Evolutionary conservation across 2,888 invertebrate species (phyloP).

Genomic region (Oscheius sp.): DNA sequence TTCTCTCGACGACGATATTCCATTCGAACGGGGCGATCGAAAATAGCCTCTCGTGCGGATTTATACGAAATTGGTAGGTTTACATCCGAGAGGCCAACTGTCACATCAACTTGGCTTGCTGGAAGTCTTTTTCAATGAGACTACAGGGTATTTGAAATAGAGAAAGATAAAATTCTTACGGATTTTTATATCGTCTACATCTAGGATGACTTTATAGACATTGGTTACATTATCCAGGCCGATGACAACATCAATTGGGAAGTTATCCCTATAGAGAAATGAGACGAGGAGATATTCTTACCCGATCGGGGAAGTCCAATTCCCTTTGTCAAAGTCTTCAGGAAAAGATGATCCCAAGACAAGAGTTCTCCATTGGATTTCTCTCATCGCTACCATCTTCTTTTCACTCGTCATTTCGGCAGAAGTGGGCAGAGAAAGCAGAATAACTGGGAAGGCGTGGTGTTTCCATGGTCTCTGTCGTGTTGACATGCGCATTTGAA

Average conservation of each 20-base stretch:
- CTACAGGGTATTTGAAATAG: neutral
- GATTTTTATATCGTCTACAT: slow-evolving; percentile 46
- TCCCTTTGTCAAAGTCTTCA: slow-evolving; percentile 43
- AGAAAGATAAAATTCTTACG: slow-evolving; percentile 39
- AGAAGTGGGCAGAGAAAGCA: too few relatives aligned
- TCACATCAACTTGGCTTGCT: slow-evolving; percentile 40
- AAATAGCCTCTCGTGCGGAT: slow-evolving; percentile 53
- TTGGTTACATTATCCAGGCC: slow-evolving; percentile 48
- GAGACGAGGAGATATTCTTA: neutral
- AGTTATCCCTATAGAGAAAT: slow-evolving; percentile 25
- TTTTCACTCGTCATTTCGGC: too few relatives aligned
- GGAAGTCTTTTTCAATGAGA: too few relatives aligned
- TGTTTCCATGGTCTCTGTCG: too few relatives aligned
- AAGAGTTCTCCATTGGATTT: slow-evolving; percentile 45
- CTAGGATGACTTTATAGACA: slow-evolving; percentile 57
- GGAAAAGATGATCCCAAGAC: slow-evolving; percentile 50
- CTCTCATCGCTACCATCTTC: neutral
- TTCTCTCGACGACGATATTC: slow-evolving; percentile 39
- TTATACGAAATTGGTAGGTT: slow-evolving; percentile 45
- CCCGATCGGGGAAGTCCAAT: slow-evolving; percentile 42
- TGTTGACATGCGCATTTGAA: too few relatives aligned
- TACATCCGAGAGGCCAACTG: slow-evolving; percentile 36
- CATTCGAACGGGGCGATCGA: slow-evolving; percentile 40
- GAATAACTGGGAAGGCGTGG: too few relatives aligned
- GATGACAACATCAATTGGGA: slow-evolving; percentile 58